Base-by-base conservation (phyloP, 2,797 vertebrate species). In the Artibeus lituratus region DNA sequence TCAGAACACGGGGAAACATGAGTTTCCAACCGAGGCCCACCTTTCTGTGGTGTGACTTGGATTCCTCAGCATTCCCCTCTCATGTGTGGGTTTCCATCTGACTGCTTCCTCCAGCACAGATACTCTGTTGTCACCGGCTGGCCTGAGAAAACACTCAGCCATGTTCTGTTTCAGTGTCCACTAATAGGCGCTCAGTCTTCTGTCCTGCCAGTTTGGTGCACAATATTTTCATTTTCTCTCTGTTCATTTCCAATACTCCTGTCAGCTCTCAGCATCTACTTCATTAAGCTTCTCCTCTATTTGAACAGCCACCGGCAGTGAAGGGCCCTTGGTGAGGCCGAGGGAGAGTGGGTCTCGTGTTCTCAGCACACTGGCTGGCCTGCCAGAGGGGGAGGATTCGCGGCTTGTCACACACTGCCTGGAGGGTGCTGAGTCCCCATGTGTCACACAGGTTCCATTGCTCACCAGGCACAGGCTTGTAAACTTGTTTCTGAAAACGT, bases 51-150 rank as follows among this genome's bases (percentile, higher is more conserved):
- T 72, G 35, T 67, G 69, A 85, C 76, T 91, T 93, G 67, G 29
- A 16, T 91, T 96, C 95, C 91, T 69, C n/a, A 82, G 82, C 42
- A 67, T 90, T 82, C 57, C 87, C 37, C 72, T 87, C 84, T 92
- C 91, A 10, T 2, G 73, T 65, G 69, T 78, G 91, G 76, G 11
- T 83, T 95, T 67, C 95, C 84, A 69, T 96, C 97, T 97, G 93
- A 94, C 62, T 95, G 0, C 88, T 95, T 98, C 92, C 97, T 95
- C 5, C 59, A 26, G 55, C 74, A 59, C 77, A 94, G 67, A 77
- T 35, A 94, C 49, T 97, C 97, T 95, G 55, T 84, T 96, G 94
- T 97, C 94, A 97, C 98, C 98, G 98, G 98, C 98, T 98, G 98
- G 97, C 97, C 95, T 32, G 91, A 94, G 96, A 59, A 95, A 95